These are phyloP conservation scores for Parnassius orleans DNA, from an alignment of 2,888 invertebrate species.

Conservation along the genomic window DNA sequence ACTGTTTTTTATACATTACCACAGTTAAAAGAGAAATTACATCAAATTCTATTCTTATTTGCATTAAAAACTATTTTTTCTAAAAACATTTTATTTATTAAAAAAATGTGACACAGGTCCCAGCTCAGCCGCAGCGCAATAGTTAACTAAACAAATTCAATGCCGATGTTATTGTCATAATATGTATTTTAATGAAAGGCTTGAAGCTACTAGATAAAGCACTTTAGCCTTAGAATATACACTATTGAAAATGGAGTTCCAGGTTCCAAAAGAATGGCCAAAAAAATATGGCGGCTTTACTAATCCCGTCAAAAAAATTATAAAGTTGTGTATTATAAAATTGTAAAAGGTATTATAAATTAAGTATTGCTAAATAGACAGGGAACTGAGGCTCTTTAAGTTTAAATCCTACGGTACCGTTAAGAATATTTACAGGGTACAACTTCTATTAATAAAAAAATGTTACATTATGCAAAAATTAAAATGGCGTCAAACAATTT, in stretches of 20 bases:
- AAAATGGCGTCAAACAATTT: not conserved
- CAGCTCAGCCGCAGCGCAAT: conserved; percentile 9
- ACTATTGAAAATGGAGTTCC: conserved; percentile 10
- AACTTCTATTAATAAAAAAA: too few species aligned
- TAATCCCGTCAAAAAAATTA: too few species aligned
- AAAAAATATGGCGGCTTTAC: too few species aligned
- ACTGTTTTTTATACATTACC: too few species aligned
- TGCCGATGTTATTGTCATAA: conserved; percentile 16
- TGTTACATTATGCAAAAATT: not conserved
- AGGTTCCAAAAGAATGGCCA: not conserved
- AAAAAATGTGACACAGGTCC: conserved; percentile 14
- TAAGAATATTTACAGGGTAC: too few species aligned
- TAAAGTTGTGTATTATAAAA: too few species aligned
- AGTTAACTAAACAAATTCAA: conserved; percentile 7
- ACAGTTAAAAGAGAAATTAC: not conserved
- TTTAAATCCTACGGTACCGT: too few species aligned
- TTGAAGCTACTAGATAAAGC: conserved; percentile 23
- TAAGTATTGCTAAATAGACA: too few species aligned
- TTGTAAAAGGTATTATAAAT: too few species aligned
- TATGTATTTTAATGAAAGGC: conserved; percentile 23
- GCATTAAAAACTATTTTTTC: too few species aligned
- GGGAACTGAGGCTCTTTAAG: too few species aligned
- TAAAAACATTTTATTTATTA: not conserved
- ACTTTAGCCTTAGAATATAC: conserved; percentile 16
- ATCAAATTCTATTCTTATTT: too few species aligned